phyloP scores from a whole-genome alignment of 2,113 vertebrate species.

The Acinonyx jubatus region DNA sequence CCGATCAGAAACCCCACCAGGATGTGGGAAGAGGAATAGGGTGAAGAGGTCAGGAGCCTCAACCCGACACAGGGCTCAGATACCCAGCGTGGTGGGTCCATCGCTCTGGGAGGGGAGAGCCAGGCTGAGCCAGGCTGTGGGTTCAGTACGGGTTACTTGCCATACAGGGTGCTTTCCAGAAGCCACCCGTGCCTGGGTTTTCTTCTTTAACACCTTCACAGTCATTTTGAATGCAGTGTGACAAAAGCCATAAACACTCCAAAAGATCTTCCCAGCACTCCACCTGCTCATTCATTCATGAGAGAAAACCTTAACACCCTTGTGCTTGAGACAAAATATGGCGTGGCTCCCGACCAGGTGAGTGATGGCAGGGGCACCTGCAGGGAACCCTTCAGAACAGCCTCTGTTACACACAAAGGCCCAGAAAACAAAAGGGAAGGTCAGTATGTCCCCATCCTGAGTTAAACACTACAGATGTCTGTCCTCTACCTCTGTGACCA shows the following conservation, averaged over 20 bases:
- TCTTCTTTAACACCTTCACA: neutral
- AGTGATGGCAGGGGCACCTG: accelerated
- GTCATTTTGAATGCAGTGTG: neutral
- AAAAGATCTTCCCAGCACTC: accelerated
- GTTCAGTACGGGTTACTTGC: neutral
- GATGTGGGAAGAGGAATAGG: accelerated
- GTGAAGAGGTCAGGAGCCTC: neutral
- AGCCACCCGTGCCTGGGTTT: neutral
- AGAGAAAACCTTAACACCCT: accelerated
- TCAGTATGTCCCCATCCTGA: neutral
- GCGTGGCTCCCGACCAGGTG: neutral
- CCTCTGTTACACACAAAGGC: neutral
- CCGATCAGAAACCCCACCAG: neutral
- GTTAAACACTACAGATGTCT: neutral
- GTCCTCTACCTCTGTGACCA: neutral
- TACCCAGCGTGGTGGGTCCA: accelerated
- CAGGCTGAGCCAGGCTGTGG: neutral
- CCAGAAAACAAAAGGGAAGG: no score
- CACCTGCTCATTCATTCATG: accelerated
- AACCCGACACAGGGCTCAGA: accelerated
- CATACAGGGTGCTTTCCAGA: accelerated
- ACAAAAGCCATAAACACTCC: neutral
- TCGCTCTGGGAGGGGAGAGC: no score
- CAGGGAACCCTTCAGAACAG: neutral
- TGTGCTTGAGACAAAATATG: neutral